Conservation (phyloP, 2,113 vertebrate species). For the Chrysemys picta region DNA sequence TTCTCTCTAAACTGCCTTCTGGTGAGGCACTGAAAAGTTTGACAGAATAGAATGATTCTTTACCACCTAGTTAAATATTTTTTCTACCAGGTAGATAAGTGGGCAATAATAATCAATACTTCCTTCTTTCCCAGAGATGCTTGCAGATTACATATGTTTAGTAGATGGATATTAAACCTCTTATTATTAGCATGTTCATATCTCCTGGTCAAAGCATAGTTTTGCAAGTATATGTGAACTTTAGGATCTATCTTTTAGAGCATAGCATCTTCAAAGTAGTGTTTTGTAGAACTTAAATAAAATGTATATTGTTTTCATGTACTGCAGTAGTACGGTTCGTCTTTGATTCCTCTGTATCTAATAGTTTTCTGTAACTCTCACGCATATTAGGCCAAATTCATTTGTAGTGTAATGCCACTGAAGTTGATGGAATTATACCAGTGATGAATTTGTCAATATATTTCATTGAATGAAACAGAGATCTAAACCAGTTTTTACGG, state of each 20-base stretch:
- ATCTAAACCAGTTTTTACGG: not conserved
- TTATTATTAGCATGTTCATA: not conserved
- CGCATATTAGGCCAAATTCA: not conserved
- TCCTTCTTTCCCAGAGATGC: not conserved
- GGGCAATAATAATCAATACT: not conserved
- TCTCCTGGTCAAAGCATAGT: not conserved
- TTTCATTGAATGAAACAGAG: not conserved
- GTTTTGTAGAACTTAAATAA: not conserved
- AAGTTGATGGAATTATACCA: not conserved
- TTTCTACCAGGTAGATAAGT: not conserved
- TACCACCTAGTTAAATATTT: not conserved
- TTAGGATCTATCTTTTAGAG: not conserved
- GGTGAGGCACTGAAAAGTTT: not conserved
- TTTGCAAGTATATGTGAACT: not conserved
- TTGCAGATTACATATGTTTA: not conserved
- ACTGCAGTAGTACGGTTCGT: not conserved
- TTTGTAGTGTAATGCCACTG: not conserved
- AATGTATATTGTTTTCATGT: not conserved
- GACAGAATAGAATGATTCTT: not conserved
- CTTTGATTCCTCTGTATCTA: not conserved
- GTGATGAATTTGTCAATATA: not conserved
- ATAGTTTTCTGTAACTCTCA: not conserved
- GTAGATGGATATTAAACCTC: not conserved
- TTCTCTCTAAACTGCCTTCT: not conserved
- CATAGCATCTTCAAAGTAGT: not conserved